phyloP scores from a whole-genome alignment of 2,888 invertebrate genomes.

The Aspidiotus rigidus region DNA sequence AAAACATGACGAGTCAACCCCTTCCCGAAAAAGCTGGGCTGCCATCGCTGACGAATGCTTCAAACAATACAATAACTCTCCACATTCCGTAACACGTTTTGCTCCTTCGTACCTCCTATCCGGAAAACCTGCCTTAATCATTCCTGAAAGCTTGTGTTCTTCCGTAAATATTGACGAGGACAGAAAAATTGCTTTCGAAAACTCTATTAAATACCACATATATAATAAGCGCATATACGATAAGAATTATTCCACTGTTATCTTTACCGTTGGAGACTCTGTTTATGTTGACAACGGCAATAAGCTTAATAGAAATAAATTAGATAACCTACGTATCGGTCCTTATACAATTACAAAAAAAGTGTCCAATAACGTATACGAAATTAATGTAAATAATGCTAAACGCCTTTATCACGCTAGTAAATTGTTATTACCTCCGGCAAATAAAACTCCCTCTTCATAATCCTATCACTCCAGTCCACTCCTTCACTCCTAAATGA shows the following conservation, averaged over 20 bases:
- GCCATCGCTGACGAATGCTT: neutral
- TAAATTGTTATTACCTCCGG: neutral
- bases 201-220: neutral
- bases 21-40: neutral
- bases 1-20: neutral
- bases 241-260: neutral
- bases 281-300: slow-evolving; percentile 1
- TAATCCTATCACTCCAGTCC: neutral
- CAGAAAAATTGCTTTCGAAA: neutral
- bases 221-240: neutral
- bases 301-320: neutral
- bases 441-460: neutral
- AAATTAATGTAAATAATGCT: neutral
- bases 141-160: neutral
- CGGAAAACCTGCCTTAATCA: neutral
- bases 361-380: neutral
- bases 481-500: neutral
- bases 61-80: neutral
- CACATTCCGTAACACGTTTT: neutral
- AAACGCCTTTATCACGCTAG: slow-evolving; percentile 3
- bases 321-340: neutral
- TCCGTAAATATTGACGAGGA: neutral
- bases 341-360: neutral
- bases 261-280: neutral
- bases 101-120: neutral